Percentiles rank a stretch among this genome's conserved stretches.
These are phyloP conservation scores for Acromyrmex heyeri DNA, from an alignment of 1,140 invertebrate genomes.

Conservation along the genomic window DNA sequence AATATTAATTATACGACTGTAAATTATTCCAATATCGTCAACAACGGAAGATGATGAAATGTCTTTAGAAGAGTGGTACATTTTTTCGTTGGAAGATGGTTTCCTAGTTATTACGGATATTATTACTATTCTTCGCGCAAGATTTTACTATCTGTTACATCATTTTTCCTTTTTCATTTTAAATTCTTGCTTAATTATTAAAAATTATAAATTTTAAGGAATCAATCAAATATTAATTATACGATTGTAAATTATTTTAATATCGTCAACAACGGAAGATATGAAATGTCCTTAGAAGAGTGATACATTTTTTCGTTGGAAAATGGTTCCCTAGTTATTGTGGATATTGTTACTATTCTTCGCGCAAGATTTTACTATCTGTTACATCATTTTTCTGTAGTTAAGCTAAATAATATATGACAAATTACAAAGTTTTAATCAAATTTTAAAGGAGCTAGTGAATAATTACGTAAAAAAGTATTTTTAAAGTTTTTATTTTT, in stretches of 20 bases:
- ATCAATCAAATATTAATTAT: neutral
- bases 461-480: neutral
- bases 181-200: too few species aligned
- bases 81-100: neutral
- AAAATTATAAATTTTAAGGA: too few species aligned
- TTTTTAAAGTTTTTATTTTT: neutral
- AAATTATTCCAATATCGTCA: neutral
- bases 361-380: neutral
- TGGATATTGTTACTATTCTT: neutral
- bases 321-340: neutral
- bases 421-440: slow-evolving; percentile 13
- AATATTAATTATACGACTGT: neutral
- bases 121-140: neutral
- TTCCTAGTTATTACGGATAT: neutral
- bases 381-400: neutral
- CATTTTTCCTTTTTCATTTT: neutral
- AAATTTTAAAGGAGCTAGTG: neutral
- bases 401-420: neutral
- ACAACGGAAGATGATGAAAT: slow-evolving; percentile 1
- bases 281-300: neutral
- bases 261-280: neutral
- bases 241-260: neutral
- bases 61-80: neutral
- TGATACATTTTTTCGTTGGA: neutral
- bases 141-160: neutral